A percentile compares a stretch with the other conserved stretches of the same genome.
These are phyloP conservation scores for Sylvicapra grimmia DNA, from an alignment of 2,113 vertebrate species.

Conservation along the genomic window DNA sequence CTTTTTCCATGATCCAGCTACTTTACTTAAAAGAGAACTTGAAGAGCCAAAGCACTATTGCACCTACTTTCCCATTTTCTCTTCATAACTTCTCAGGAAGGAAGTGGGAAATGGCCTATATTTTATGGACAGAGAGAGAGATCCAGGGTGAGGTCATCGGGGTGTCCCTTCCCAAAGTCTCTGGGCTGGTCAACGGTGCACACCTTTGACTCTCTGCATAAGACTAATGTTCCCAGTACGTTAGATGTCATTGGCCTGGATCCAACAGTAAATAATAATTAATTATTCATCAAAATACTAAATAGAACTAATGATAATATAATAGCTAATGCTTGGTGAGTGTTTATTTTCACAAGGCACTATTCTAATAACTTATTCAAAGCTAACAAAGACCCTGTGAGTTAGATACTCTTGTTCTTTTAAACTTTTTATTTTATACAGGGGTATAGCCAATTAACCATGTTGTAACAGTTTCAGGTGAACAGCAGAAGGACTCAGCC, in stretches of 20 bases:
- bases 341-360: background rate
- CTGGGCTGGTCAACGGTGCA: background rate
- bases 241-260: background rate
- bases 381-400: background rate
- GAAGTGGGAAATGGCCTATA: background rate
- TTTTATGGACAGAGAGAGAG: background rate
- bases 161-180: background rate
- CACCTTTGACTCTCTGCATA: accelerated
- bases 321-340: background rate
- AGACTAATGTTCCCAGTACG: background rate
- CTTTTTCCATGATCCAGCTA: too few relatives aligned
- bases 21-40: constrained; percentile 22
- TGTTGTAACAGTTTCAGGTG: background rate
- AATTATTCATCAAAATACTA: background rate
- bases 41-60: background rate
- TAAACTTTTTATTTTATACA: background rate
- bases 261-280: background rate
- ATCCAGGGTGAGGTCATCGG: background rate
- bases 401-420: background rate
- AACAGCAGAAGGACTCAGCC: background rate
- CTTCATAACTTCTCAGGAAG: background rate
- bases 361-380: background rate
- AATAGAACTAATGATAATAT: background rate
- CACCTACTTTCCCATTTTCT: background rate
- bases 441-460: background rate